phyloP scores from a whole-genome alignment of 1,140 invertebrate genomes.

The Agrypnia vestita region DNA sequence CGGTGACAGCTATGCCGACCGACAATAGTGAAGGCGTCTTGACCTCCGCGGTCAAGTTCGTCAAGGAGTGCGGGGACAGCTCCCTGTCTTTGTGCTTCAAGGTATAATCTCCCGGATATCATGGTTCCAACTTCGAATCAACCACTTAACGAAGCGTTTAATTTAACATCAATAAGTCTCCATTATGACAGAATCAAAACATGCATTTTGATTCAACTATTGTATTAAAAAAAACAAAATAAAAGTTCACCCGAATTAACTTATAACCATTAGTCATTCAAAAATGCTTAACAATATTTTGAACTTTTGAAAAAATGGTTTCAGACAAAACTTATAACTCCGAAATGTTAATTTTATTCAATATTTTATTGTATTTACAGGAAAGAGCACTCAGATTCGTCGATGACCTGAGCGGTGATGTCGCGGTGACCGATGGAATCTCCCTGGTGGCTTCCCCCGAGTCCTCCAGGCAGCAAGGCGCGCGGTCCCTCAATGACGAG shows the following conservation, averaged over 20 bases:
- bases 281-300: not conserved
- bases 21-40: constrained; percentile 68
- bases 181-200: no score
- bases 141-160: no score
- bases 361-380: constrained; percentile 65
- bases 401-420: constrained; percentile 73
- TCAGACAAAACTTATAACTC: not conserved
- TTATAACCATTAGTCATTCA: not conserved
- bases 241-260: not conserved
- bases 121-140: no score
- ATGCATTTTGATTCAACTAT: no score
- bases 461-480: constrained; percentile 68
- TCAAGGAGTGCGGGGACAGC: constrained; percentile 79
- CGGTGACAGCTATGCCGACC: constrained; percentile 73
- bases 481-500: constrained; percentile 69
- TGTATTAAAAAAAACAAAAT: not conserved
- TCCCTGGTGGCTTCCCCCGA: constrained; percentile 79
- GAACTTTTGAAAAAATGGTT: not conserved
- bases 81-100: constrained; percentile 84
- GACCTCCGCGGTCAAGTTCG: constrained; percentile 76
- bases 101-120: constrained; percentile 64
- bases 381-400: constrained; percentile 80
- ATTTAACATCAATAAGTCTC: no score
- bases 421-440: constrained; percentile 79
- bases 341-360: no score